phyloP scores from a whole-genome alignment of 1,140 invertebrate genomes.

The Agraylea sexmaculata region DNA sequence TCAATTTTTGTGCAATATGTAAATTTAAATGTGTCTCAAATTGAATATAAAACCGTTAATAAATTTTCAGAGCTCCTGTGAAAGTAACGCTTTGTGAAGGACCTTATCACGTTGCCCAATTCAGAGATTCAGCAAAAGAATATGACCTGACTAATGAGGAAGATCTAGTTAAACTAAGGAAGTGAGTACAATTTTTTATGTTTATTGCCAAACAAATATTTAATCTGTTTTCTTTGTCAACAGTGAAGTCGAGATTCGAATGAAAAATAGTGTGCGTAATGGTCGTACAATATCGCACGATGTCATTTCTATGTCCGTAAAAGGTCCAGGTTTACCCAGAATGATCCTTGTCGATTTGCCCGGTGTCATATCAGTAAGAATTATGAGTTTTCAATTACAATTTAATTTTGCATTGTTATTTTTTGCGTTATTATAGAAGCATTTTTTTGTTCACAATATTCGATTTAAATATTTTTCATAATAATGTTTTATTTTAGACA shows the following conservation, averaged over 20 bases:
- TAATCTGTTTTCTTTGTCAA: slow-evolving; percentile 4
- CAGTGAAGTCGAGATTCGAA: slow-evolving; percentile 72
- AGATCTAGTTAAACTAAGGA: slow-evolving; percentile 78
- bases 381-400: too few species aligned
- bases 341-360: slow-evolving; percentile 98
- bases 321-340: slow-evolving; percentile 88
- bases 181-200: slow-evolving; percentile 35
- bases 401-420: too few species aligned
- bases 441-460: too few species aligned
- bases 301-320: slow-evolving; percentile 92
- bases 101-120: slow-evolving; percentile 96
- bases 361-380: slow-evolving; percentile 91
- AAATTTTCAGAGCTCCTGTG: slow-evolving; percentile 61
- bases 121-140: slow-evolving; percentile 82
- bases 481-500: slow-evolving; percentile 40
- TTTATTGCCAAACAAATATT: neutral
- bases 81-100: slow-evolving; percentile 97
- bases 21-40: too few species aligned
- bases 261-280: slow-evolving; percentile 80
- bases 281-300: slow-evolving; percentile 92
- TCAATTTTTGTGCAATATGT: too few species aligned
- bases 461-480: slow-evolving; percentile 9
- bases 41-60: too few species aligned
- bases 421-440: too few species aligned
- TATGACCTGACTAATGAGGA: slow-evolving; percentile 94